Conservation (phyloP, 2,113 vertebrate genomes). For the Hippocampus zosterae region DNA sequence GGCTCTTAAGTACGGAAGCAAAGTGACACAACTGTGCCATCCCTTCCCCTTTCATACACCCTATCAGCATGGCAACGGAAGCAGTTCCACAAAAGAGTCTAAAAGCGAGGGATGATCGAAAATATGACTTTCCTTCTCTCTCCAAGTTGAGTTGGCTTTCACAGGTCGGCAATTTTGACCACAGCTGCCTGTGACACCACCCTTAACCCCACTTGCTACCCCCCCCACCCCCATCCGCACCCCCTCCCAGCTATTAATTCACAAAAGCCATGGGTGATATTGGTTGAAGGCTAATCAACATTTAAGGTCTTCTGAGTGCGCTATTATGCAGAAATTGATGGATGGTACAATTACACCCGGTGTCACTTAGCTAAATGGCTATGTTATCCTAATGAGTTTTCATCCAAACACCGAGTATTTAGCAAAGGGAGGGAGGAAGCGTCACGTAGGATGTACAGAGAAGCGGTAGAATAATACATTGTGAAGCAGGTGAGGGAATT, state of each 20-base stretch:
- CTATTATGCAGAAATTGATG: conserved; percentile 75
- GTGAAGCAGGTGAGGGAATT: not conserved
- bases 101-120: conserved; percentile 15
- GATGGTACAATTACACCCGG: conserved; percentile 78
- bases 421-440: conserved; percentile 37
- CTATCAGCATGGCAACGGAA: too few relatives aligned
- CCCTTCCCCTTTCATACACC: too few relatives aligned
- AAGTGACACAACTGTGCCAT: too few relatives aligned
- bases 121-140: conserved; percentile 29
- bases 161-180: conserved; percentile 48
- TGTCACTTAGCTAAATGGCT: conserved; percentile 78
- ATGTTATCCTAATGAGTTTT: conserved; percentile 76
- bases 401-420: conserved; percentile 75
- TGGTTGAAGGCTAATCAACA: conserved; percentile 72
- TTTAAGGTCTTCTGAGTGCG: conserved; percentile 72
- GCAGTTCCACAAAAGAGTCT: not conserved
- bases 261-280: conserved; percentile 64
- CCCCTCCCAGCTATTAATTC: conserved; percentile 57
- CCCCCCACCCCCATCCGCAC: too few relatives aligned
- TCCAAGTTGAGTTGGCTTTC: conserved; percentile 49
- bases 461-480: not conserved
- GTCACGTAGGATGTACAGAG: not conserved
- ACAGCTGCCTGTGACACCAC: conserved; percentile 22
- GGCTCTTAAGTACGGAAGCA: too few relatives aligned
- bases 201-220: conserved; percentile 25